A percentile compares a stretch with the other conserved stretches of the same genome.
These are phyloP conservation scores for Thecocarcelia acutangulata DNA, from an alignment of 2,888 invertebrate genomes.

Conservation along the genomic window DNA sequence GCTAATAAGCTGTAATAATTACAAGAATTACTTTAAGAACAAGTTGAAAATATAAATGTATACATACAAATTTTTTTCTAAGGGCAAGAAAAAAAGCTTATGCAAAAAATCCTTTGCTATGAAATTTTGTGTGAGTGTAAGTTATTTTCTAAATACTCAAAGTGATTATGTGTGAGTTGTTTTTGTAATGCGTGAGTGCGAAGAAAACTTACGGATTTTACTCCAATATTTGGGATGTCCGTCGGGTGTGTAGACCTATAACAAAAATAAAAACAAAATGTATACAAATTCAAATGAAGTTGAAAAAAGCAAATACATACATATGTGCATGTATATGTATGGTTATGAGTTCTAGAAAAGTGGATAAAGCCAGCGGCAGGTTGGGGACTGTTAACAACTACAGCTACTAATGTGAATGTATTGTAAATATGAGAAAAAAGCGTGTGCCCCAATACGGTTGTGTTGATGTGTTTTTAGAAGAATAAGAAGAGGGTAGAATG, in stretches of 20 bases:
- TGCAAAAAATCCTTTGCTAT: slow-evolving; percentile 56
- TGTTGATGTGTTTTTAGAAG: slow-evolving; percentile 34
- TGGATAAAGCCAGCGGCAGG: slow-evolving; percentile 46
- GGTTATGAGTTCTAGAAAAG: not conserved
- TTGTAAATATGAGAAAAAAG: slow-evolving; percentile 38
- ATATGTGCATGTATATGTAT: slow-evolving; percentile 24
- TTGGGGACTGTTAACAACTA: slow-evolving; percentile 47
- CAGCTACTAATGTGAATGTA: slow-evolving; percentile 46
- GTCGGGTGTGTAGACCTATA: slow-evolving; percentile 58
- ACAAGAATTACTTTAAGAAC: slow-evolving; percentile 25
- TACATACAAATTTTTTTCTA: slow-evolving; percentile 29
- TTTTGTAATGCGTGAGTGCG: slow-evolving; percentile 65
- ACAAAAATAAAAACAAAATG: slow-evolving; percentile 56
- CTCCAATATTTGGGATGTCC: slow-evolving; percentile 57
- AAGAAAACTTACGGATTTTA: slow-evolving; percentile 64
- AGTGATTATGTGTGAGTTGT: slow-evolving; percentile 35
- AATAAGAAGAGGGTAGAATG: slow-evolving; percentile 45
- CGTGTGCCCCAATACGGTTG: slow-evolving; percentile 53
- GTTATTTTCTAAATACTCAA: slow-evolving; percentile 29
- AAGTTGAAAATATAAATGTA: slow-evolving; percentile 28
- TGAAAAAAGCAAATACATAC: slow-evolving; percentile 26
- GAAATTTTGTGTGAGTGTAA: slow-evolving; percentile 59
- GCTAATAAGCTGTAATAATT: not conserved
- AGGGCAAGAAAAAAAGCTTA: slow-evolving; percentile 41
- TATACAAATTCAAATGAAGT: slow-evolving; percentile 62